phyloP scores from a whole-genome alignment of 2,113 vertebrate species.

The Rhinolophus sinicus region DNA sequence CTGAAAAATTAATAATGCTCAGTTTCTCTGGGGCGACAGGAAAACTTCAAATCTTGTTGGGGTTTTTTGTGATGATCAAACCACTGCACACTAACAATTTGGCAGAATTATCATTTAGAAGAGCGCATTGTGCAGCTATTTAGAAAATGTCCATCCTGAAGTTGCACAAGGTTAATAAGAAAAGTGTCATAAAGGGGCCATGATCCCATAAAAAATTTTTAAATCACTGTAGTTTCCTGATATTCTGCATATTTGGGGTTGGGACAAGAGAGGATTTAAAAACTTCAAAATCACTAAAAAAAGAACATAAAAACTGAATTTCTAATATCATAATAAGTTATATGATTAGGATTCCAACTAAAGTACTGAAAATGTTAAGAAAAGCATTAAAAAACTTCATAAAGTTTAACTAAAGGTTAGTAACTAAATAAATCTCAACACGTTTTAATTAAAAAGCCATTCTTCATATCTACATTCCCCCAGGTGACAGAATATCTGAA shows the following conservation, averaged over 20 bases:
- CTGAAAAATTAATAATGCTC: constrained; percentile 46
- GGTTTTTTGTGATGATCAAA: neutral
- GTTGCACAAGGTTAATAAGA: neutral
- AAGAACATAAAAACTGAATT: neutral
- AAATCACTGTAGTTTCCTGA: neutral
- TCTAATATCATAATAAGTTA: neutral
- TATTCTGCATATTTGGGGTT: neutral
- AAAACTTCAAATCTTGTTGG: neutral
- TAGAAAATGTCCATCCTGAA: constrained; percentile 18
- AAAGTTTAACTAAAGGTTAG: neutral
- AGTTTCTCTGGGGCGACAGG: neutral
- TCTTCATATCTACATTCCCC: neutral
- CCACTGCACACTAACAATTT: neutral
- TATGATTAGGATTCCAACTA: neutral
- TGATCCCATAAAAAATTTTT: neutral
- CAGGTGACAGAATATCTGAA: neutral
- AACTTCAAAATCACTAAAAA: constrained; percentile 13
- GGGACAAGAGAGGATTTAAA: neutral
- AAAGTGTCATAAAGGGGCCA: constrained; percentile 19
- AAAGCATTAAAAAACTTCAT: neutral
- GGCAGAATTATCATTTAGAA: constrained; percentile 11
- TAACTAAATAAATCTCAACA: constrained; percentile 38
- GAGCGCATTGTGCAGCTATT: neutral
- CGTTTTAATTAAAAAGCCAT: neutral
- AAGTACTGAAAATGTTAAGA: neutral